Evolutionary conservation across 2,113 vertebrate genomes (phyloP).

Genomic region (Ivindomyrus marchei): DNA sequence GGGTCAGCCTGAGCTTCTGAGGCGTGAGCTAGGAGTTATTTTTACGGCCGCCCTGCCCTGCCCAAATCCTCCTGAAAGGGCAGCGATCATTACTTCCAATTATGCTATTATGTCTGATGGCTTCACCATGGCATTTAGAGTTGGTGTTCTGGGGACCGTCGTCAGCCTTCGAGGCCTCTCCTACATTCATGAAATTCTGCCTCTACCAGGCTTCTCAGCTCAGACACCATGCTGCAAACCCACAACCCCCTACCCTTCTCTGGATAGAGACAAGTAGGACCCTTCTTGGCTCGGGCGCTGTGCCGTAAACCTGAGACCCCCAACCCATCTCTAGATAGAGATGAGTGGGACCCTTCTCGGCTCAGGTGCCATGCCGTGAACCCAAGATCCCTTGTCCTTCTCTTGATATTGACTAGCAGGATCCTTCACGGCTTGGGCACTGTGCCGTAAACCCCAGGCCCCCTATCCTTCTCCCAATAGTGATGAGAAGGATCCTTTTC

Average conservation of each 20-base stretch:
- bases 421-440: no score
- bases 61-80: slow-evolving; percentile 28
- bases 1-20: slow-evolving; percentile 19
- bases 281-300: background rate
- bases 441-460: no score
- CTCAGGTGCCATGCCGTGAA: no score
- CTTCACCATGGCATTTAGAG: slow-evolving; percentile 27
- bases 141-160: background rate
- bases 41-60: slow-evolving; percentile 13
- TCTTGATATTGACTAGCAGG: no score
- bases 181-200: slow-evolving; percentile 27
- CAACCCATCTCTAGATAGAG: no score
- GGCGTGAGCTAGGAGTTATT: background rate
- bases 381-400: no score
- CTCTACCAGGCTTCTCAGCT: slow-evolving; percentile 8
- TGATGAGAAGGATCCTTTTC: no score
- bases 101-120: slow-evolving; percentile 42
- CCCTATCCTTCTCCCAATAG: no score
- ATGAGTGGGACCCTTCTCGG: no score
- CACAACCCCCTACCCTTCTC: background rate
- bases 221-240: background rate
- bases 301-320: background rate
- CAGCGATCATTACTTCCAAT: slow-evolving; percentile 45
- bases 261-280: background rate
- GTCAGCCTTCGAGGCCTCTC: background rate